phyloP scores from a whole-genome alignment of 2,888 invertebrate species.

The Pachydiplax longipennis region DNA sequence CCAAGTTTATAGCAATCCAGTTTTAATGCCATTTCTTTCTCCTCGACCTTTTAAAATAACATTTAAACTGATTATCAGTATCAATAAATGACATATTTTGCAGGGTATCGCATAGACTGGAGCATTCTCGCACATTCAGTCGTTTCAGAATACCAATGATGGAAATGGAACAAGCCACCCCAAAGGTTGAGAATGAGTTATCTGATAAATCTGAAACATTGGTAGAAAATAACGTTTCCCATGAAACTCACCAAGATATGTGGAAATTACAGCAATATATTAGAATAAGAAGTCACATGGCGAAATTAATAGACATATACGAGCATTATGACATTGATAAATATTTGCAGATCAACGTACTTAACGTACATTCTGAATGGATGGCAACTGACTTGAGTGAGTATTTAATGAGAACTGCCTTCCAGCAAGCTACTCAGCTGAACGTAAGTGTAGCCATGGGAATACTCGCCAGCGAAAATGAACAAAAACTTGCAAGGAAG shows the following conservation, averaged over 20 bases:
- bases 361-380: background rate
- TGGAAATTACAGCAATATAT: background rate
- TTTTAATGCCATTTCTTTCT: no score
- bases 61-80: no score
- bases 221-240: no score
- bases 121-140: background rate
- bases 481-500: background rate
- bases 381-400: background rate
- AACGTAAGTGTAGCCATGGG: background rate
- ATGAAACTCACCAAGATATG: background rate
- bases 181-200: background rate
- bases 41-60: no score
- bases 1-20: no score
- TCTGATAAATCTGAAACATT: background rate
- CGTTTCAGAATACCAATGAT: background rate
- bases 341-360: background rate
- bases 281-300: background rate
- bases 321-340: background rate
- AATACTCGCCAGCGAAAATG: background rate
- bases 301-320: background rate
- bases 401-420: background rate
- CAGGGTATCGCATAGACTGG: background rate
- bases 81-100: background rate
- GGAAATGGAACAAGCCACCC: background rate
- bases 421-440: background rate